Evolutionary conservation across 2,113 vertebrate genomes (phyloP).

Genomic region (Leiothrix lutea): DNA sequence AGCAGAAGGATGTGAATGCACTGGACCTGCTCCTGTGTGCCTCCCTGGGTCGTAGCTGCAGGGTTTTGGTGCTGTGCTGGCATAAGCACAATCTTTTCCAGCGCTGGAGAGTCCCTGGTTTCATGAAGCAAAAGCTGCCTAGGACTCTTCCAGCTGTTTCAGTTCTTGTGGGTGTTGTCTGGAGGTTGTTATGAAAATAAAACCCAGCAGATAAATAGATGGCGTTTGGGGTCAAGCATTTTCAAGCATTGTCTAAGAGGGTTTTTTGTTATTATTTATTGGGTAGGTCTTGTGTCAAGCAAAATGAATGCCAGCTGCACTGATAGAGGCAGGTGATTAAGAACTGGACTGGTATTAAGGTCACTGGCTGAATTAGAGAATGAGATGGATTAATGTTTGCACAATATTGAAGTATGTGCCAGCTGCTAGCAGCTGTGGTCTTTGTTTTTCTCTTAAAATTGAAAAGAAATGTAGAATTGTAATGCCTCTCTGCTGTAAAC

Average conservation of each 20-base stretch:
- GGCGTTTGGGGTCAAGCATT: background rate
- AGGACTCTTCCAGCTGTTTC: background rate
- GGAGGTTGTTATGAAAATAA: background rate
- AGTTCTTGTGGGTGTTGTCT: background rate
- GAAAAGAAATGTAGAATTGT: background rate
- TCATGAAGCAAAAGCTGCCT: background rate
- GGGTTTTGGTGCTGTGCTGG: background rate
- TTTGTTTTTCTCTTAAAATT: background rate
- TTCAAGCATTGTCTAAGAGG: background rate
- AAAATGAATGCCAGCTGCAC: conserved; percentile 9
- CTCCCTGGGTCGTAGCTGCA: background rate
- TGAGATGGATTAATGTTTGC: conserved; percentile 57
- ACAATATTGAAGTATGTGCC: conserved; percentile 33
- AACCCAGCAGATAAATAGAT: background rate
- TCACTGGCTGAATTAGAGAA: conserved; percentile 60
- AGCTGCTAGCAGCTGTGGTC: background rate
- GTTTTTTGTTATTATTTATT: background rate
- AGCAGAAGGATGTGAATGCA: fast-evolving
- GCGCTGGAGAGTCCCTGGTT: fast-evolving
- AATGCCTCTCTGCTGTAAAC: background rate
- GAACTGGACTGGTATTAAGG: conserved; percentile 65
- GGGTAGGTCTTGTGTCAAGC: background rate
- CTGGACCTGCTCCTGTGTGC: fast-evolving
- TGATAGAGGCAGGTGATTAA: conserved; percentile 47
- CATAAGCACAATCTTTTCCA: background rate